Conservation (phyloP, 53 echinoderm and acorn worm species). For the Holothuria scabra region DNA sequence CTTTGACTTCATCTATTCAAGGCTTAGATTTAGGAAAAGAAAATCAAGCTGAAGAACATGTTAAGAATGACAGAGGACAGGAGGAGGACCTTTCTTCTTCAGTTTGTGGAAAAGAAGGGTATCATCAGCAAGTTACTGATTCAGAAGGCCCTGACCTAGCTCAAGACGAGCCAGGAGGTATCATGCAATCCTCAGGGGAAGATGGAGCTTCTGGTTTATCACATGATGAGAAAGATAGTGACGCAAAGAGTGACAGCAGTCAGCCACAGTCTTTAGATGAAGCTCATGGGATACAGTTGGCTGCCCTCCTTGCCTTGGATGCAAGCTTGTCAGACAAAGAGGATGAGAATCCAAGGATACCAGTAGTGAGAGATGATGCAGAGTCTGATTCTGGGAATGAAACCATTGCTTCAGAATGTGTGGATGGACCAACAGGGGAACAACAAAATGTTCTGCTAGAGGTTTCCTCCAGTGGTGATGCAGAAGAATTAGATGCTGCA, state of each 20-base stretch:
- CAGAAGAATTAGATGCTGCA: not conserved
- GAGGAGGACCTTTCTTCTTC: too few species aligned
- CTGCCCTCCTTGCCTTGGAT: slow-evolving; percentile 84
- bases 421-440: slow-evolving; percentile 19
- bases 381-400: slow-evolving; percentile 98
- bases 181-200: too few species aligned
- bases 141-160: too few species aligned
- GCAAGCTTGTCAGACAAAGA: slow-evolving; percentile 58
- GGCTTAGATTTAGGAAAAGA: too few species aligned
- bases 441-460: not conserved
- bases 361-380: slow-evolving; percentile 65
- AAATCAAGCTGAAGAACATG: too few species aligned
- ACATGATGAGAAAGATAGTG: not conserved
- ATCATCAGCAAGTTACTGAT: too few species aligned
- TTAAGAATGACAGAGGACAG: too few species aligned
- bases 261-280: slow-evolving; percentile 70
- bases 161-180: too few species aligned
- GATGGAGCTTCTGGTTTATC: too few species aligned
- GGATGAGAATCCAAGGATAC: slow-evolving; percentile 41
- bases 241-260: not conserved
- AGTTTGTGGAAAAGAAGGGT: too few species aligned
- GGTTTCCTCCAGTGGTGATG: not conserved
- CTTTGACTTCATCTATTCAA: too few species aligned
- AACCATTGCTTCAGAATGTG: slow-evolving; percentile 92
- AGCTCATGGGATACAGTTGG: slow-evolving; percentile 92